Evolutionary conservation across 2,797 vertebrate genomes (phyloP).

Genomic region (Eremophila alpestris): DNA sequence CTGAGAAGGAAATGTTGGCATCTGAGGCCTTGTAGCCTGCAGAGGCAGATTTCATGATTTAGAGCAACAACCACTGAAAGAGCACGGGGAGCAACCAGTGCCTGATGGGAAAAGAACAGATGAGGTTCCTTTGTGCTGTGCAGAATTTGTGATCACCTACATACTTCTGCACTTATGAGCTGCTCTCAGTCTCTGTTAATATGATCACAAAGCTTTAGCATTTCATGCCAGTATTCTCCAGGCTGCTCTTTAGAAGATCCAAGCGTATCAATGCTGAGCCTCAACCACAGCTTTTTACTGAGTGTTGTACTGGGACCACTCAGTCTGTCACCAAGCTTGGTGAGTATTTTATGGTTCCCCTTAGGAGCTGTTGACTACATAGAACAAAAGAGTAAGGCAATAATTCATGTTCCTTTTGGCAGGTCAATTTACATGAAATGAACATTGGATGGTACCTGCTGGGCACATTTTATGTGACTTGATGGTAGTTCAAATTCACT

Average conservation of each 20-base stretch:
- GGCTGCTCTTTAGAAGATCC: neutral
- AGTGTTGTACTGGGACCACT: neutral
- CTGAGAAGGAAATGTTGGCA: neutral
- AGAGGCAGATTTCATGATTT: neutral
- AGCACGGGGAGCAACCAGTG: neutral
- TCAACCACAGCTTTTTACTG: neutral
- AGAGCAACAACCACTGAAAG: neutral
- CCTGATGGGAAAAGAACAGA: neutral
- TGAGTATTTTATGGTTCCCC: neutral
- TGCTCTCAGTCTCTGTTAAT: neutral
- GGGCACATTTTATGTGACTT: neutral
- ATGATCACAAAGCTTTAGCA: neutral
- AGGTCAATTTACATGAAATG: constrained; percentile 4
- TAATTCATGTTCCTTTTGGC: neutral
- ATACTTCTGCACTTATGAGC: neutral
- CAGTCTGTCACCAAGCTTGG: neutral
- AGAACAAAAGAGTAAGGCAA: neutral
- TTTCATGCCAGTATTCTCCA: rapidly evolving
- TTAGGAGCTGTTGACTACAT: neutral
- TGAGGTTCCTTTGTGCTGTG: neutral
- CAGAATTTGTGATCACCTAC: neutral
- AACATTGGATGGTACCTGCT: neutral
- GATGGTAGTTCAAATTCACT: neutral
- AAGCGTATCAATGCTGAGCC: neutral
- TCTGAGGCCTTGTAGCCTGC: neutral